Percentiles rank a stretch among this genome's conserved stretches.
These are phyloP conservation scores for Merluccius polli DNA, from an alignment of 2,797 vertebrate species.

Conservation along the genomic window DNA sequence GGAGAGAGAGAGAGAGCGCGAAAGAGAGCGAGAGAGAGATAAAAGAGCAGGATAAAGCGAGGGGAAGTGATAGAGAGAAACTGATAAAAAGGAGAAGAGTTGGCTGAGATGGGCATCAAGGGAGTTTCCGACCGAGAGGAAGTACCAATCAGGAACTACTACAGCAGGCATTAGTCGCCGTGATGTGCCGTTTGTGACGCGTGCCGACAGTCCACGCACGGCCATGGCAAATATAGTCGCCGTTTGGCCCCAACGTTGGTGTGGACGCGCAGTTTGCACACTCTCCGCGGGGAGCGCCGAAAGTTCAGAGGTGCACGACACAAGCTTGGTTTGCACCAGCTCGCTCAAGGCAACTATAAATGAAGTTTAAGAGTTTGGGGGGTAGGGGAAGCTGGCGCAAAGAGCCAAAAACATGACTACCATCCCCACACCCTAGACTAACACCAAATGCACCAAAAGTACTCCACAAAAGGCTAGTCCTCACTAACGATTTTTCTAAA, in stretches of 20 bases:
- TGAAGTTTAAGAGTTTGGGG: neutral
- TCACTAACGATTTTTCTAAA: too few relatives aligned
- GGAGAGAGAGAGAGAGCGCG: neutral
- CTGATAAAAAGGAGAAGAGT: neutral
- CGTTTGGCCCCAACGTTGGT: too few relatives aligned
- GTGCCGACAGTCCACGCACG: too few relatives aligned
- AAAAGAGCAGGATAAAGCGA: neutral
- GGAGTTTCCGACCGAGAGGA: neutral
- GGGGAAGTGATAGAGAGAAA: neutral
- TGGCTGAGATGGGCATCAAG: neutral
- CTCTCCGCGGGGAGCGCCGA: too few relatives aligned
- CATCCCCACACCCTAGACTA: neutral
- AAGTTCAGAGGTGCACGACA: too few relatives aligned
- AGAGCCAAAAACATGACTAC: neutral
- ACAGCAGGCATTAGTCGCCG: too few relatives aligned
- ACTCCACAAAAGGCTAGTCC: too few relatives aligned
- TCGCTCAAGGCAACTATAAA: too few relatives aligned
- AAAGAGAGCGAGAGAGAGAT: neutral
- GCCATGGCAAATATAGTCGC: too few relatives aligned
- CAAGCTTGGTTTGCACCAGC: too few relatives aligned
- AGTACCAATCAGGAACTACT: slow-evolving; percentile 1
- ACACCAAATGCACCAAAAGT: neutral
- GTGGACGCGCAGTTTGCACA: too few relatives aligned
- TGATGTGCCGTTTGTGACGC: too few relatives aligned
- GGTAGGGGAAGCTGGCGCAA: neutral